These are phyloP conservation scores for Dolichomitus sp. DNA, from an alignment of 2,888 invertebrate genomes.

Conservation along the genomic window DNA sequence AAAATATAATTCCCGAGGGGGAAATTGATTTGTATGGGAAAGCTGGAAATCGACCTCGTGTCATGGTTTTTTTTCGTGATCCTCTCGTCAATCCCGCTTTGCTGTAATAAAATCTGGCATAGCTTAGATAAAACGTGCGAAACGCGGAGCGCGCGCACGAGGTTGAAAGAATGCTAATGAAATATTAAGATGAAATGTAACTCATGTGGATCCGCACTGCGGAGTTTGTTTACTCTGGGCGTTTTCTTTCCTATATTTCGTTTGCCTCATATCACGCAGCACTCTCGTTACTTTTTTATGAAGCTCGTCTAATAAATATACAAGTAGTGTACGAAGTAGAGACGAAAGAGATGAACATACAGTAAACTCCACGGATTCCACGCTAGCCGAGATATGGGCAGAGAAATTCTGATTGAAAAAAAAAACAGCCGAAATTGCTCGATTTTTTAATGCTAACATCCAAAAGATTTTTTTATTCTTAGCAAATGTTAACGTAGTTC, in stretches of 20 bases:
- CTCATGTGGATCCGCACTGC: constrained; percentile 45
- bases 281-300: constrained; percentile 59
- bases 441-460: not conserved
- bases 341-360: constrained; percentile 13
- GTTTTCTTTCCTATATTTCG: constrained; percentile 36
- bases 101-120: constrained; percentile 33
- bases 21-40: too few relatives aligned
- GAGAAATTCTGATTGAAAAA: constrained; percentile 21
- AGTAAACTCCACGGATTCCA: constrained; percentile 11
- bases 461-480: not conserved
- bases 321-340: constrained; percentile 31
- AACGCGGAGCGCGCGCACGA: constrained; percentile 44
- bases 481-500: not conserved
- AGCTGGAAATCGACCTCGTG: too few relatives aligned
- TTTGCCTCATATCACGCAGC: constrained; percentile 28
- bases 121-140: constrained; percentile 59
- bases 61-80: not conserved
- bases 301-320: constrained; percentile 54
- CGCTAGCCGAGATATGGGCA: not conserved
- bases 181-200: constrained; percentile 78
- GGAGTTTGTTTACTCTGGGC: constrained; percentile 22
- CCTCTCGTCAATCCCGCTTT: not conserved
- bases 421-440: not conserved
- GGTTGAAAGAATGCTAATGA: constrained; percentile 80
- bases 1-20: not conserved